These are phyloP conservation scores for Oceanites oceanicus DNA, from an alignment of 2,113 vertebrate species.

Conservation along the genomic window DNA sequence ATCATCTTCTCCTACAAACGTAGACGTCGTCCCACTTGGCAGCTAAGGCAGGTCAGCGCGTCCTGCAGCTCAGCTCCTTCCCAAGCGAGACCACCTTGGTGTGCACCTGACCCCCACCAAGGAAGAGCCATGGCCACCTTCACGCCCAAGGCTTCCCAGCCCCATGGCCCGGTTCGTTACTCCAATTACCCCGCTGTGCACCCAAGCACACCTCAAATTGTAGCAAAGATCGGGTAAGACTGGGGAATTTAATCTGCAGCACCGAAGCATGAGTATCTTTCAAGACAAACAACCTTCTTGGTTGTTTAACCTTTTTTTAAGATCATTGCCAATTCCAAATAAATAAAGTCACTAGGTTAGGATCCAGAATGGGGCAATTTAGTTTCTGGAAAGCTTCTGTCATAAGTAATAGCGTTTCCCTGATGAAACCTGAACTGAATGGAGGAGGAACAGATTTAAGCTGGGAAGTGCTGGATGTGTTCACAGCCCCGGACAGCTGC, in stretches of 20 bases:
- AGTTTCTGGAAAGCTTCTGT: background rate
- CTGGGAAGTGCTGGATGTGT: background rate
- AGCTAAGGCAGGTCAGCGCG: background rate
- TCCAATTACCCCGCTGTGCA: fast-evolving
- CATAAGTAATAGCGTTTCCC: background rate
- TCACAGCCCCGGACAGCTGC: background rate
- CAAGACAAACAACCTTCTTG: background rate
- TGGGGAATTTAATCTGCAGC: background rate
- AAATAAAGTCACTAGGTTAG: background rate
- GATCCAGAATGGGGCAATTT: background rate
- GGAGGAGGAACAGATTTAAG: background rate
- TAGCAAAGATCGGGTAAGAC: background rate
- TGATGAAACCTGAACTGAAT: background rate
- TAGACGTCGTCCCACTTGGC: background rate
- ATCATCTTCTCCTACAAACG: slow-evolving; percentile 20
- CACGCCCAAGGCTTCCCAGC: background rate
- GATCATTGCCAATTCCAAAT: background rate
- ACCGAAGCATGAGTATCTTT: fast-evolving
- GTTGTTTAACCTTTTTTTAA: background rate
- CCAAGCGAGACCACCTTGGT: background rate
- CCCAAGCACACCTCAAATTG: background rate
- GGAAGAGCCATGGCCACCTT: background rate
- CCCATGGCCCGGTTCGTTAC: fast-evolving
- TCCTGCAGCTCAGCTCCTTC: background rate
- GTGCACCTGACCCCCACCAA: background rate